Conservation (phyloP, 1,140 invertebrate species). For the Trachymyrmex septentrionalis region DNA sequence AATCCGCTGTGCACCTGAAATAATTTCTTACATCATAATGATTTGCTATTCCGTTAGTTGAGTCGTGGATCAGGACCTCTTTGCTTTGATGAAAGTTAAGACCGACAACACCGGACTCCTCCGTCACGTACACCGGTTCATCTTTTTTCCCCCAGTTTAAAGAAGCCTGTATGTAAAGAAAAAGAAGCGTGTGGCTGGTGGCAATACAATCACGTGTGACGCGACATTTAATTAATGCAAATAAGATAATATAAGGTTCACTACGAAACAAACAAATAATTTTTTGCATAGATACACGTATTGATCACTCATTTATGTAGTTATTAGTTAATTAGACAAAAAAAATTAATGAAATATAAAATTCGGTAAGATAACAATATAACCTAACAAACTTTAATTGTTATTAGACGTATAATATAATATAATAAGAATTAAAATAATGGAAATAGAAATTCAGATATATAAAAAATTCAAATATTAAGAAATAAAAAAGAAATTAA, state of each 20-base stretch:
- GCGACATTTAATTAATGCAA: neutral
- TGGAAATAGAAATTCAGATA: constrained; percentile 15
- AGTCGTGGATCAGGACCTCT: constrained; percentile 93
- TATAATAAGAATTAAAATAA: neutral
- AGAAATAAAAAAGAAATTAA: neutral
- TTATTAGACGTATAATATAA: neutral
- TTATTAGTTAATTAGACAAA: neutral
- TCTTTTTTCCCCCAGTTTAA: constrained; percentile 93
- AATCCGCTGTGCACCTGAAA: neutral
- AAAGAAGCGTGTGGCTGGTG: constrained; percentile 39
- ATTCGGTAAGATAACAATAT: neutral
- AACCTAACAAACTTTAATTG: neutral
- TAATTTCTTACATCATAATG: constrained; percentile 85
- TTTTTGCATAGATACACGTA: neutral
- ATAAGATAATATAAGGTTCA: neutral
- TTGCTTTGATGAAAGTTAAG: constrained; percentile 96
- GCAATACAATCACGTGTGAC: constrained; percentile 1
- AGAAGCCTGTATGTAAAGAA: constrained; percentile 86
- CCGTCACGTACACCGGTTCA: constrained; percentile 93
- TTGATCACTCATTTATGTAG: neutral
- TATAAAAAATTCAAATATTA: neutral
- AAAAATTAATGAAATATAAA: neutral
- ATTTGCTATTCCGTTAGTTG: constrained; percentile 89
- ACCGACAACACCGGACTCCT: constrained; percentile 94
- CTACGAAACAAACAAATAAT: neutral